Percentiles rank a stretch among this genome's conserved stretches.
Evolutionary conservation across 2,113 vertebrate genomes (phyloP).

Genomic region (Bubalus kerabau): DNA sequence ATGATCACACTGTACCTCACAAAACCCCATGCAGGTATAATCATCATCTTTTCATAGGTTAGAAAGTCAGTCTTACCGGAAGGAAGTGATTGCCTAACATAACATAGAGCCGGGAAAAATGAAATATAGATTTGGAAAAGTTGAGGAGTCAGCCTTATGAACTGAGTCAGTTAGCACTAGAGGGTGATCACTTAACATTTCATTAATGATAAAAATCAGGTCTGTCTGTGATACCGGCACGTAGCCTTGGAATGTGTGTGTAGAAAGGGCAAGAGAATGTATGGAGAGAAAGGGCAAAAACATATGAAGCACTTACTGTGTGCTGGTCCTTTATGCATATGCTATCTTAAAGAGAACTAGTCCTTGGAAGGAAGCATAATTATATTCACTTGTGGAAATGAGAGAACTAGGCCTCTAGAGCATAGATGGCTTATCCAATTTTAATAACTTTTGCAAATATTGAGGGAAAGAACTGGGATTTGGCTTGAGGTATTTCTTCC

Average conservation of each 20-base stretch:
- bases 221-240: neutral
- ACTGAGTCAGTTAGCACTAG: neutral
- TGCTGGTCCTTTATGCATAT: neutral
- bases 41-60: neutral
- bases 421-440: neutral
- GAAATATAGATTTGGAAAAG: neutral
- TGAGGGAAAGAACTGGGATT: neutral
- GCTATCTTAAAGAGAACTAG: neutral
- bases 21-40: neutral
- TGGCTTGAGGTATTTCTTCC: neutral
- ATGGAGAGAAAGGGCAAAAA: fast-evolving
- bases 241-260: neutral
- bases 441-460: neutral
- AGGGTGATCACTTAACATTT: neutral
- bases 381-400: neutral
- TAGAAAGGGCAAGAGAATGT: neutral
- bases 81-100: neutral
- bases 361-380: neutral
- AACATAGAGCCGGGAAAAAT: neutral
- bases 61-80: neutral
- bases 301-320: neutral
- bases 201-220: neutral
- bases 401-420: neutral
- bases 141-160: neutral
- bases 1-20: neutral